Conservation (phyloP, 2,888 invertebrate species). For the Drosophila mulleri region DNA sequence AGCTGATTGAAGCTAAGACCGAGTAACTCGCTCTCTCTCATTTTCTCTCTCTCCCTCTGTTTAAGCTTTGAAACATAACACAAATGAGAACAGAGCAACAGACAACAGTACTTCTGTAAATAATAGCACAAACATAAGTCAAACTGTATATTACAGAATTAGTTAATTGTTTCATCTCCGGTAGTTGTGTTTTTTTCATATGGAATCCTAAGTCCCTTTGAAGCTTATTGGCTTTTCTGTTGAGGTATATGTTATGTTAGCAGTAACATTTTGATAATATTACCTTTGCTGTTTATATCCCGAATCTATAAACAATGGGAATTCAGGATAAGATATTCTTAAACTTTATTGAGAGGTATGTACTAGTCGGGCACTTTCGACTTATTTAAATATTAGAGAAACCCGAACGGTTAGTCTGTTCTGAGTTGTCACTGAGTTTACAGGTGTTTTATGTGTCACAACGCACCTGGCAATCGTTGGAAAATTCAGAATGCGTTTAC, state of each 20-base stretch:
- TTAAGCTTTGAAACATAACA: constrained; percentile 40
- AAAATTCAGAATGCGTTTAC: background rate
- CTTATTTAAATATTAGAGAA: background rate
- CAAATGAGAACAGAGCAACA: constrained; percentile 13
- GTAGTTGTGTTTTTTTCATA: background rate
- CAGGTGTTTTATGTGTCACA: constrained; percentile 6
- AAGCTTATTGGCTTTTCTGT: background rate
- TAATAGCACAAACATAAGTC: background rate
- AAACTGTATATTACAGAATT: background rate
- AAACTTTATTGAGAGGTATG: background rate
- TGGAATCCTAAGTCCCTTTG: background rate
- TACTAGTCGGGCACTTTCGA: background rate
- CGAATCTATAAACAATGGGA: background rate
- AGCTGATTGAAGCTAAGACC: constrained; percentile 71
- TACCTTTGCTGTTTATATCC: background rate
- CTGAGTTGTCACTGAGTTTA: background rate
- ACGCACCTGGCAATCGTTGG: background rate
- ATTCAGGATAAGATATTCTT: background rate
- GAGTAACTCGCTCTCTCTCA: constrained; percentile 7
- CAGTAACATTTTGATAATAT: background rate
- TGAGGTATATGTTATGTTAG: background rate
- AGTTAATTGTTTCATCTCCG: background rate
- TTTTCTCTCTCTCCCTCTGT: constrained; percentile 5
- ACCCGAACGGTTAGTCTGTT: background rate
- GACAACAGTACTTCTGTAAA: background rate